Evolutionary conservation across 2,888 invertebrate species (phyloP).

Genomic region (Acanthosoma haemorrhoidale): DNA sequence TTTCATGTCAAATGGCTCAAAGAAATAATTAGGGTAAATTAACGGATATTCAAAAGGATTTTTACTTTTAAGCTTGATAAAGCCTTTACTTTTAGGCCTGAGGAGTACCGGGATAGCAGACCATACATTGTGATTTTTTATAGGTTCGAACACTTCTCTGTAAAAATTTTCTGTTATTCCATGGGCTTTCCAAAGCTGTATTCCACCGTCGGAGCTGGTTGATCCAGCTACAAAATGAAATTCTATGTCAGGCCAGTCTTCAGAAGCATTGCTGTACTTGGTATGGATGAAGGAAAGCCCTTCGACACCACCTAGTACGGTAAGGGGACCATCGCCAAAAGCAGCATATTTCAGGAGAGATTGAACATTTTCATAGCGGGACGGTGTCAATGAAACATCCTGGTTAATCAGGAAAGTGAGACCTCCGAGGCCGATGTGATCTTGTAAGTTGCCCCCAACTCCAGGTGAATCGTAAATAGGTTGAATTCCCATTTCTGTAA

Average conservation of each 20-base stretch:
- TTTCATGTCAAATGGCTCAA: slow-evolving; percentile 71
- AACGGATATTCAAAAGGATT: slow-evolving; percentile 84
- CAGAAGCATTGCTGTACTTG: slow-evolving; percentile 25
- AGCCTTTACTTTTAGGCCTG: slow-evolving; percentile 77
- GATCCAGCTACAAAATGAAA: slow-evolving; percentile 69
- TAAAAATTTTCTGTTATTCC: slow-evolving; percentile 71
- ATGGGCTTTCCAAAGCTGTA: slow-evolving; percentile 72
- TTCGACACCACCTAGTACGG: slow-evolving; percentile 61
- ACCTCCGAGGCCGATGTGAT: slow-evolving; percentile 82
- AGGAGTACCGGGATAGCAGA: slow-evolving; percentile 72
- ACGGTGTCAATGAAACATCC: slow-evolving; percentile 71
- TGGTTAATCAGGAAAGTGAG: slow-evolving; percentile 75
- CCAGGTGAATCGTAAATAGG: slow-evolving; percentile 66
- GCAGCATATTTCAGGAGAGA: slow-evolving; percentile 78
- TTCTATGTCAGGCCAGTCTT: slow-evolving; percentile 33
- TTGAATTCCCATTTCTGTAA: slow-evolving; percentile 69
- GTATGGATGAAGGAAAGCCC: slow-evolving; percentile 30
- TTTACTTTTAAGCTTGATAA: slow-evolving; percentile 70
- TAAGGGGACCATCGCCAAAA: slow-evolving; percentile 75
- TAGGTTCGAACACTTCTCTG: slow-evolving; percentile 65
- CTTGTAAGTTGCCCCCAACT: slow-evolving; percentile 83
- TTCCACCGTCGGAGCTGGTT: slow-evolving; percentile 79
- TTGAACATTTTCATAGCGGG: slow-evolving; percentile 70
- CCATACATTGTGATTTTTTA: slow-evolving; percentile 74
- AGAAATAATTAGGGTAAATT: slow-evolving; percentile 87